These are phyloP conservation scores for Squalus acanthias DNA, from an alignment of 2,797 vertebrate genomes.

Conservation along the genomic window DNA sequence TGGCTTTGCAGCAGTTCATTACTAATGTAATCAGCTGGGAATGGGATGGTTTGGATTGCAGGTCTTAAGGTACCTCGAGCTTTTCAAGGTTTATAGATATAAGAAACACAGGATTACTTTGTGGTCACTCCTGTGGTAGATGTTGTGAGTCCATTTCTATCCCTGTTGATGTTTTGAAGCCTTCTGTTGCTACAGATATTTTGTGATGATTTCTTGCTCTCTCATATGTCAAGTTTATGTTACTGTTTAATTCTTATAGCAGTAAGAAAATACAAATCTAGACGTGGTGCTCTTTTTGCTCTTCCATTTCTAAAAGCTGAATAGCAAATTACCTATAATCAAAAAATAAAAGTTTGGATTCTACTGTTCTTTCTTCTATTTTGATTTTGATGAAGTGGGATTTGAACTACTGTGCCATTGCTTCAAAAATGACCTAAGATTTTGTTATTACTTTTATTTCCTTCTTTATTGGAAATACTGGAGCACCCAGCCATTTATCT, in stretches of 20 bases:
- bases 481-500: no score
- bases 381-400: not conserved
- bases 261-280: not conserved
- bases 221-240: not conserved
- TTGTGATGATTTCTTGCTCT: not conserved
- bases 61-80: not conserved
- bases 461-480: not conserved
- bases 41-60: not conserved
- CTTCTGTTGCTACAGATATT: not conserved
- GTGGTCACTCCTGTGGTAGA: not conserved
- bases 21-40: not conserved
- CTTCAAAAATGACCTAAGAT: not conserved
- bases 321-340: not conserved
- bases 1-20: not conserved
- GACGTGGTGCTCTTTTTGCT: not conserved
- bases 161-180: not conserved
- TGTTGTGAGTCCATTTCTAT: not conserved
- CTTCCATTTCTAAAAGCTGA: not conserved
- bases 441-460: not conserved
- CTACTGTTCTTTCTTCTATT: not conserved
- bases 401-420: not conserved
- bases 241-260: not conserved
- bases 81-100: not conserved
- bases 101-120: no score
- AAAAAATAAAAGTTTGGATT: not conserved